Conservation (phyloP, 2,888 invertebrate species). For the Hedychridium roseum region DNA sequence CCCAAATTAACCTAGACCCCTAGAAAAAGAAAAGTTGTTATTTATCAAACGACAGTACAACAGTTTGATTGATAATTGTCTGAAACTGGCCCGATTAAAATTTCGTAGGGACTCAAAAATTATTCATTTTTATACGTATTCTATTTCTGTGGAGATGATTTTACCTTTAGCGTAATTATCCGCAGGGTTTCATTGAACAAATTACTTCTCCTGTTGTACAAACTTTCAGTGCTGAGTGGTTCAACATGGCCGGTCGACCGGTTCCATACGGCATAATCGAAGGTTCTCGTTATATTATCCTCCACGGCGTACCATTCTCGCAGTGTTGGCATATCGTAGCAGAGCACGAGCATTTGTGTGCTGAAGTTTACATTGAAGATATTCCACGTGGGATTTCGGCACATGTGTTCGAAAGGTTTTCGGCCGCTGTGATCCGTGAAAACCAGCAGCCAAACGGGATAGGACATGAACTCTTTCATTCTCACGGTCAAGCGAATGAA, state of each 20-base stretch:
- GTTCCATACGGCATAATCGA: constrained; percentile 38
- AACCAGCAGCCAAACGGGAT: constrained; percentile 47
- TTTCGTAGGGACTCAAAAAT: too few relatives aligned
- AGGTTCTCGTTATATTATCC: constrained; percentile 30
- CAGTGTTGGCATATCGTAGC: constrained; percentile 30
- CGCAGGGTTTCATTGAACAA: constrained; percentile 37
- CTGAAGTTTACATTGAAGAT: constrained; percentile 39
- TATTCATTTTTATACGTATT: background rate
- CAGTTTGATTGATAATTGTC: too few relatives aligned
- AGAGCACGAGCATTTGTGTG: constrained; percentile 45
- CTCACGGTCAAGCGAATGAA: constrained; percentile 34
- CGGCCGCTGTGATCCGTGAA: constrained; percentile 36
- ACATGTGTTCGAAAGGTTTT: too few relatives aligned
- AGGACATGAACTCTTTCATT: constrained; percentile 28
- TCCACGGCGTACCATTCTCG: constrained; percentile 46
- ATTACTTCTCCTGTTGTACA: constrained; percentile 39
- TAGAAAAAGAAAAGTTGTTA: too few relatives aligned
- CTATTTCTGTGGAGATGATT: constrained; percentile 3
- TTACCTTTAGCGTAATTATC: constrained; percentile 37
- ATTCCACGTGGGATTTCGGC: constrained; percentile 33
- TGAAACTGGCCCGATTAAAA: too few relatives aligned
- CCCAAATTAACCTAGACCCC: constrained; percentile 20
- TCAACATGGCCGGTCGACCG: constrained; percentile 10
- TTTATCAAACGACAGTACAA: too few relatives aligned
- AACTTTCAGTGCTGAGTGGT: constrained; percentile 14